Conservation (phyloP, 2,113 vertebrate genomes). For the Etheostoma spectabile region DNA sequence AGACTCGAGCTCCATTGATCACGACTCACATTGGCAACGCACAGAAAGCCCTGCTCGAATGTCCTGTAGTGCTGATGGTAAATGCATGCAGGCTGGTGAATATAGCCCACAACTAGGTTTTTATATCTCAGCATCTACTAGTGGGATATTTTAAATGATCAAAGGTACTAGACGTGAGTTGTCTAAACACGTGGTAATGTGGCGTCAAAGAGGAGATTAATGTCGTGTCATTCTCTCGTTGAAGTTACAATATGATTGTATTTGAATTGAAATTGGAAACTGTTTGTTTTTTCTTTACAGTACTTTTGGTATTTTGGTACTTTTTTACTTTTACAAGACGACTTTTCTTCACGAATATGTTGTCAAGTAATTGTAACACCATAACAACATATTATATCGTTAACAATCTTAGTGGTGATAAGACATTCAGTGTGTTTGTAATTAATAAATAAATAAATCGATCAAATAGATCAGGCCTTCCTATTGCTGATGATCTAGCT, state of each 20-base stretch:
- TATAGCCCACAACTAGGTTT: neutral
- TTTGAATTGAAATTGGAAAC: neutral
- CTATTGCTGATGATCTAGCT: neutral
- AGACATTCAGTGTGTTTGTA: neutral
- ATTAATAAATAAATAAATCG: conserved; percentile 1
- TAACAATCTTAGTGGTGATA: neutral
- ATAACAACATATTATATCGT: neutral
- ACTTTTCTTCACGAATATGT: neutral
- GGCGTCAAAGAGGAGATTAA: neutral
- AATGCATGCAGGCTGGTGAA: neutral
- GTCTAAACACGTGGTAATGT: conserved; percentile 8
- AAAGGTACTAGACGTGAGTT: neutral
- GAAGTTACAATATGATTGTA: neutral
- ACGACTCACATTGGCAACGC: conserved; percentile 20
- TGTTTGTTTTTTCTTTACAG: neutral
- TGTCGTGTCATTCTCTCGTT: neutral
- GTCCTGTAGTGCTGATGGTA: neutral
- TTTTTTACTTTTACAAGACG: neutral
- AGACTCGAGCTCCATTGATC: conserved; percentile 49
- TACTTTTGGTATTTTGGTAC: neutral
- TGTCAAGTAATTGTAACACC: neutral
- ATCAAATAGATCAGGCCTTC: neutral
- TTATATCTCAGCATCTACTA: neutral
- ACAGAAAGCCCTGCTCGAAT: neutral
- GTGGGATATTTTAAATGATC: neutral